phyloP scores from a whole-genome alignment of 2,113 vertebrate species.

The Lagopus muta region DNA sequence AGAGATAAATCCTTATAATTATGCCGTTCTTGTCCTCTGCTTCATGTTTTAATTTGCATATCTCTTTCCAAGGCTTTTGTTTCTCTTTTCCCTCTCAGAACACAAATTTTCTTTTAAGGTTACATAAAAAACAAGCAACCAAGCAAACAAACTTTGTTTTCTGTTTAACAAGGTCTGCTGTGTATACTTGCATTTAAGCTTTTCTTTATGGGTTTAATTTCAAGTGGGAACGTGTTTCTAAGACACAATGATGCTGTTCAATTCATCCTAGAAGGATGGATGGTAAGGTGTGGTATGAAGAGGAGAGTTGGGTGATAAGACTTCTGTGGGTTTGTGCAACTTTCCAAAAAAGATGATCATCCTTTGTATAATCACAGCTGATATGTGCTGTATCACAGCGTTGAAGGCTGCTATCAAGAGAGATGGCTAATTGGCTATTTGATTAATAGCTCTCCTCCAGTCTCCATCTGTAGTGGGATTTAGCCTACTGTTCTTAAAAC shows the following conservation, averaged over 20 bases:
- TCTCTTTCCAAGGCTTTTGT: not conserved
- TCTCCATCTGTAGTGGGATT: slow-evolving; percentile 47
- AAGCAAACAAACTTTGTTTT: not conserved
- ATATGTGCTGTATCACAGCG: not conserved
- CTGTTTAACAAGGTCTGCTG: not conserved
- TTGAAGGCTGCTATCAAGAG: slow-evolving; percentile 16
- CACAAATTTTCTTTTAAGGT: not conserved
- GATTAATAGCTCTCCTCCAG: slow-evolving; percentile 49
- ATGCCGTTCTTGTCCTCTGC: fast-evolving
- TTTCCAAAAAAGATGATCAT: not conserved
- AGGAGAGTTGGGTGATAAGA: not conserved
- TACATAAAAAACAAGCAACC: not conserved
- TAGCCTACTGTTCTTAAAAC: slow-evolving; percentile 43
- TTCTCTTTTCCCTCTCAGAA: not conserved
- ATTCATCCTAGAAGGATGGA: not conserved
- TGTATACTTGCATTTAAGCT: not conserved
- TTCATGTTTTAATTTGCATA: not conserved
- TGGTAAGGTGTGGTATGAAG: not conserved
- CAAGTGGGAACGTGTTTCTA: not conserved
- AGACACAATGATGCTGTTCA: not conserved
- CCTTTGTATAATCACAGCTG: not conserved
- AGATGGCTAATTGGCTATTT: slow-evolving; percentile 45
- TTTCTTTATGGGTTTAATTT: not conserved
- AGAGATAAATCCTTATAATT: not conserved
- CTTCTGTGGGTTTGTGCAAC: not conserved